phyloP scores from a whole-genome alignment of 1,140 invertebrate species.

The Drosophila watanabei region DNA sequence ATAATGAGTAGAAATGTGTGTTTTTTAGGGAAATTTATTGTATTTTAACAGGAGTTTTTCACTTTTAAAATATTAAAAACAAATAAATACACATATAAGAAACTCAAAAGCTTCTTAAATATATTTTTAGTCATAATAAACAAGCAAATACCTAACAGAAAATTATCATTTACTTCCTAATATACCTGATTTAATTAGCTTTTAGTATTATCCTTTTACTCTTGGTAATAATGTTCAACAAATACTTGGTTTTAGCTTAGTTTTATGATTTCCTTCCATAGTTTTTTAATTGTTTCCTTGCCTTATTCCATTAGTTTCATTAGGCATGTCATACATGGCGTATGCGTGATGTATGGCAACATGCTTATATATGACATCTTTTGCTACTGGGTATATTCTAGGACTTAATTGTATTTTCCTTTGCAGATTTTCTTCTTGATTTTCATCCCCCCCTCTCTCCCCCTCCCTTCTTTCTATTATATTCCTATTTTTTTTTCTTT shows the following conservation, averaged over 20 bases:
- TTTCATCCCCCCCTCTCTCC: neutral
- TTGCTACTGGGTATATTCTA: slow-evolving; percentile 1
- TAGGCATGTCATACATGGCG: neutral
- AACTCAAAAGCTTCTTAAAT: no score
- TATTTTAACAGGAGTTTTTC: no score
- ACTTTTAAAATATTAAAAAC: no score
- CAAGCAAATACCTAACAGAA: no score
- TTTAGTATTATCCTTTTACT: neutral
- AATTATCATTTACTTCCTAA: no score
- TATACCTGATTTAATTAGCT: no score
- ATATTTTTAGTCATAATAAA: no score
- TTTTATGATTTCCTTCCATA: neutral
- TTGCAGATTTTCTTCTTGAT: slow-evolving; percentile 6
- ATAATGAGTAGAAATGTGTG: no score
- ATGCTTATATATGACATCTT: neutral
- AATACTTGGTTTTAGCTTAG: neutral
- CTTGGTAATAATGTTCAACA: neutral
- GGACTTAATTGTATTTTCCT: slow-evolving; percentile 4
- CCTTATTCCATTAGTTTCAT: neutral
- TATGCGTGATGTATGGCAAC: neutral
- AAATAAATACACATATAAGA: no score
- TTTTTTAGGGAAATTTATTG: no score
- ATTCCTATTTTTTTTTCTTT: neutral
- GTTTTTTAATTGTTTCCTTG: neutral
- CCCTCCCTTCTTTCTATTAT: neutral